These are phyloP conservation scores for Iguana delicatissima DNA, from an alignment of 2,797 vertebrate genomes.

Conservation along the genomic window DNA sequence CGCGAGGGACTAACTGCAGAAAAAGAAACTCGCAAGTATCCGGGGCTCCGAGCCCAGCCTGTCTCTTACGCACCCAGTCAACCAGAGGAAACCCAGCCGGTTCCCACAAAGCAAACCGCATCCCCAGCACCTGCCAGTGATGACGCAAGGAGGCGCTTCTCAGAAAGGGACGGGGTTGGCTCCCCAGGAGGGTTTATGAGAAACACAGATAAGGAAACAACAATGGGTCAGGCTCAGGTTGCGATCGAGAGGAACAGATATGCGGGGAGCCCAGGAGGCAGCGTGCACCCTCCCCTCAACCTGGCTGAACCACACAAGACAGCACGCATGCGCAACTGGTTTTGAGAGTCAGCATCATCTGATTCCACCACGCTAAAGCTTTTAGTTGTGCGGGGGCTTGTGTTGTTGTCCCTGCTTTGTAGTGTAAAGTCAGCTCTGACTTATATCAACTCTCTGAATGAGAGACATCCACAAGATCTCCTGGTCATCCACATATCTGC, in stretches of 20 bases:
- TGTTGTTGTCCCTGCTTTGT: too few relatives aligned
- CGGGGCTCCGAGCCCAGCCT: too few relatives aligned
- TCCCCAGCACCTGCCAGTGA: background rate
- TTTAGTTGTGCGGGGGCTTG: too few relatives aligned
- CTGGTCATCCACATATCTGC: too few relatives aligned
- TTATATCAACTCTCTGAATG: too few relatives aligned
- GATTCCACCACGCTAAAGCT: too few relatives aligned
- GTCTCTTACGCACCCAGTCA: background rate
- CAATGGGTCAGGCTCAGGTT: background rate
- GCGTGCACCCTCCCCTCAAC: too few relatives aligned
- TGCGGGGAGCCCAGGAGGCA: too few relatives aligned
- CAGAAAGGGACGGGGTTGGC: conserved; percentile 10
- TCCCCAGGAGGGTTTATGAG: conserved; percentile 14
- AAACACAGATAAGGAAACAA: conserved; percentile 26
- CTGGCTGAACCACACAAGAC: too few relatives aligned
- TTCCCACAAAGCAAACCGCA: conserved; percentile 28
- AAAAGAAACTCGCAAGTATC: background rate
- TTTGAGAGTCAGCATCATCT: too few relatives aligned
- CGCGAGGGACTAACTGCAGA: background rate
- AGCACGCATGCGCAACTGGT: background rate
- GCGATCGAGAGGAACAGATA: background rate
- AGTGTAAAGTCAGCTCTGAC: too few relatives aligned
- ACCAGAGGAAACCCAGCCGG: conserved; percentile 24
- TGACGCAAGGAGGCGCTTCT: conserved; percentile 28
- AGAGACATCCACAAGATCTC: too few relatives aligned